These are phyloP conservation scores for Formica aserva DNA, from an alignment of 2,888 invertebrate species.

Conservation along the genomic window DNA sequence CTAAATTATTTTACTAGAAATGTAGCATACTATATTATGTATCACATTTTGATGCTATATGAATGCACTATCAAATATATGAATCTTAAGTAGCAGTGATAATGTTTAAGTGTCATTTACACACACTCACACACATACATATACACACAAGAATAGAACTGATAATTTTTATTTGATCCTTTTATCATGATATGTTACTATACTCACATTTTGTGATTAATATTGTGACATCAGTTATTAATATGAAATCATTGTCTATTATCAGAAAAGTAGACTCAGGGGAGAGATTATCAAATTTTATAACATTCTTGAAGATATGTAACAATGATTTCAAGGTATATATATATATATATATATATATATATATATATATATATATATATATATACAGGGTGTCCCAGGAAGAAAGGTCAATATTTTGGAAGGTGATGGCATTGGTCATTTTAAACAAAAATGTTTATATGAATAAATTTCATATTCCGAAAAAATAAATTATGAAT, in stretches of 20 bases:
- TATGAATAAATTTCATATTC: no score
- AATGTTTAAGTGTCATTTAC: neutral
- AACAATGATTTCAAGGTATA: conserved; percentile 22
- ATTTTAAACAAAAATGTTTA: no score
- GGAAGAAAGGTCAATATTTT: no score
- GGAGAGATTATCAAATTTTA: neutral
- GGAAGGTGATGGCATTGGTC: no score
- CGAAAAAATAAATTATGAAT: no score
- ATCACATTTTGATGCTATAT: neutral
- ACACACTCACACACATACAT: no score
- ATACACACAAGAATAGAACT: neutral
- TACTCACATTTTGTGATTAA: neutral
- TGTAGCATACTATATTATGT: neutral
- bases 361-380: no score
- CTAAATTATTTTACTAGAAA: neutral
- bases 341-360: no score
- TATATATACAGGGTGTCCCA: no score
- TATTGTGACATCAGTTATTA: neutral
- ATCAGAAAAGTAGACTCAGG: neutral
- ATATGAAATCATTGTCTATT: neutral
- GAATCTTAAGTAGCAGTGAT: conserved; percentile 16
- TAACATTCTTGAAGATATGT: conserved; percentile 1
- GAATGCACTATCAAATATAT: neutral
- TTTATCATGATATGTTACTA: conserved; percentile 1
- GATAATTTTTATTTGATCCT: conserved; percentile 4